Conservation (phyloP, 2,113 vertebrate genomes). For the Lutjanus erythropterus region DNA sequence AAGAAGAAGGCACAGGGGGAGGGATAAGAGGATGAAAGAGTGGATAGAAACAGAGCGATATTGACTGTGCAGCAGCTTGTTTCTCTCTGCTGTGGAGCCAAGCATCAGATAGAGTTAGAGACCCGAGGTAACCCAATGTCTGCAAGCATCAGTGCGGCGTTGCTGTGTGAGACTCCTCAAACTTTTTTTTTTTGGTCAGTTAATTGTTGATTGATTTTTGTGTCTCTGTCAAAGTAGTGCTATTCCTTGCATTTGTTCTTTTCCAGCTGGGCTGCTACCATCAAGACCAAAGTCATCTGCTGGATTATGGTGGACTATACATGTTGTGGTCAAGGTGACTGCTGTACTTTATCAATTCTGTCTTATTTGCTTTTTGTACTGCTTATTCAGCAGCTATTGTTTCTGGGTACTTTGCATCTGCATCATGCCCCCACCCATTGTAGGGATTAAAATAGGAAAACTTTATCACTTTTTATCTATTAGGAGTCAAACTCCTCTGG, state of each 20-base stretch:
- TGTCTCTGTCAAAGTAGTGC: slow-evolving; percentile 23
- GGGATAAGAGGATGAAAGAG: slow-evolving; percentile 69
- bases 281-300: not conserved
- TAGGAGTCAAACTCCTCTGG: no score
- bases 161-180: slow-evolving; percentile 28
- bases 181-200: slow-evolving; percentile 14
- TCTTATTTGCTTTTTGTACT: not conserved
- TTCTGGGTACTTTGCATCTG: no score
- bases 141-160: not conserved
- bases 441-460: no score
- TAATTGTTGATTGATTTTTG: slow-evolving; percentile 47
- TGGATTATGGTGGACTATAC: not conserved
- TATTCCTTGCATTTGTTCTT: slow-evolving; percentile 12
- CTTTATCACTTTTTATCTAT: no score
- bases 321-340: not conserved
- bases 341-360: no score
- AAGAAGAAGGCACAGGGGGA: slow-evolving; percentile 28
- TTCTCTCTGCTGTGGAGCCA: slow-evolving; percentile 59
- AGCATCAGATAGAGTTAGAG: slow-evolving; percentile 48
- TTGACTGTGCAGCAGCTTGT: slow-evolving; percentile 59
- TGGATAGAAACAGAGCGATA: slow-evolving; percentile 50
- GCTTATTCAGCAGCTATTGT: not conserved
- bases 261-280: not conserved
- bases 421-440: no score
- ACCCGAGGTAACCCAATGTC: slow-evolving; percentile 47